phyloP scores from a whole-genome alignment of 2,888 invertebrate genomes.

The Notodonta dromedarius region DNA sequence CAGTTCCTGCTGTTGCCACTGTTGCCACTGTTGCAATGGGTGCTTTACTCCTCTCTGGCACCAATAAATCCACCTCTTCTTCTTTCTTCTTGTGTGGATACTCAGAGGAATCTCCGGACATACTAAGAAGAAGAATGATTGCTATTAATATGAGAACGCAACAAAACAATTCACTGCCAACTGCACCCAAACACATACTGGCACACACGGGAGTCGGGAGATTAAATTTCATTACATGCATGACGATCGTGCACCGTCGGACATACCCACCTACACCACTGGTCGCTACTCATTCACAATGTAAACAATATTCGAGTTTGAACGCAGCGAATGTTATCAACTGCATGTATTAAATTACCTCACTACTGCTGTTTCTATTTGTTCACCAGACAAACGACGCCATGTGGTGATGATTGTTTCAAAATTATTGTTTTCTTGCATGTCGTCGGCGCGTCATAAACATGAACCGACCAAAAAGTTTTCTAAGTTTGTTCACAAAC shows the following conservation, averaged over 20 bases:
- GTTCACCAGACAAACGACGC: slow-evolving; percentile 75
- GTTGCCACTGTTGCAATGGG: slow-evolving; percentile 35
- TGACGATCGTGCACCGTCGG: slow-evolving; percentile 34
- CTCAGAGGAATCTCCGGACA: slow-evolving; percentile 72
- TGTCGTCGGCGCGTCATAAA: slow-evolving; percentile 48
- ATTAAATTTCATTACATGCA: slow-evolving; percentile 39
- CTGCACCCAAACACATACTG: slow-evolving; percentile 11
- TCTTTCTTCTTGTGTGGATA: slow-evolving; percentile 66
- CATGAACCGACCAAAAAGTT: slow-evolving; percentile 58
- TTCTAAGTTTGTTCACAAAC: slow-evolving; percentile 22
- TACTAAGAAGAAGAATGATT: slow-evolving; percentile 56
- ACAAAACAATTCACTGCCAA: slow-evolving; percentile 16
- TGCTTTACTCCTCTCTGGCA: slow-evolving; percentile 51
- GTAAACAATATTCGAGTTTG: slow-evolving; percentile 51
- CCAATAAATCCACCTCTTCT: slow-evolving; percentile 59
- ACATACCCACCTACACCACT: slow-evolving; percentile 10
- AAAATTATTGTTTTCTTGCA: slow-evolving; percentile 78
- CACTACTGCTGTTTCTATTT: slow-evolving; percentile 58
- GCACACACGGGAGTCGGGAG: slow-evolving; percentile 19
- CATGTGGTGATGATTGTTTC: slow-evolving; percentile 73
- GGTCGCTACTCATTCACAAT: slow-evolving; percentile 23
- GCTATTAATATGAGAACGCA: slow-evolving; percentile 23
- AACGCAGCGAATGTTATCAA: not conserved
- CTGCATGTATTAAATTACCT: slow-evolving; percentile 54
- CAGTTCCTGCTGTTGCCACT: slow-evolving; percentile 40